Evolutionary conservation across 2,113 vertebrate genomes (phyloP), one percentile per base, ranked within the genome.

Genomic region (Eclectus roratus): DNA sequence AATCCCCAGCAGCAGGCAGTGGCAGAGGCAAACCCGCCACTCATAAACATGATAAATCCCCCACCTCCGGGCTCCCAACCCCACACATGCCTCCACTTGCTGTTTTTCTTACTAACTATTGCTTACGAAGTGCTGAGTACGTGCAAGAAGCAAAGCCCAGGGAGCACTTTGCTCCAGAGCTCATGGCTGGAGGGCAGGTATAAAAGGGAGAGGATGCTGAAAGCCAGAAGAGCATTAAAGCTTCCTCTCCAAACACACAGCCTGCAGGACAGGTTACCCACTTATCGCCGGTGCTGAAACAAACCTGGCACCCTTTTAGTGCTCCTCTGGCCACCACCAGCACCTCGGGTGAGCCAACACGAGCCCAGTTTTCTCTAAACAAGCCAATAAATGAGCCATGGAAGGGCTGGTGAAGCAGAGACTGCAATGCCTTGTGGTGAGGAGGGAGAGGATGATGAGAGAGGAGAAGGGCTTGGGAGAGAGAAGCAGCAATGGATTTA

Each of bases 41-140:
- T 97, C 92, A 83, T 78, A 94, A 96, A 93, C 95, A 94, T 35
- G 13, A 39, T n/a, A 95, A 95, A 95, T 92, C 89, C 95, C 56
- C 56, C 80, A 74, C 85, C 91, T 77, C 33, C 2, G 80, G 91
- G 93, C 91, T 87, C 61, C 29, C 50, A 63, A 28, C 50, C 86
- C 72, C 2, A 17, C 86, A 13, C 43, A 56, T 74, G 65, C 69
- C 56, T 78, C 86, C 61, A 8, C 56, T 74, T 1, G 1, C n/a
- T 7, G 6, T 25, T 92, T 94, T 89, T 65, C 74, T 74, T 44
- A 35, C 92, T 56, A 37, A 25, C 85, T 93, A 12, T 55, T 43
- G 73, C 66, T 89, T 71, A n/a, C 68, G 81, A 93, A 83, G 68
- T 19, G 53, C 85, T 35, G 63, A 91, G 37, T 1, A 17, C 5